phyloP scores from a whole-genome alignment of 2,113 vertebrate genomes.

The Mormoops blainvillei region DNA sequence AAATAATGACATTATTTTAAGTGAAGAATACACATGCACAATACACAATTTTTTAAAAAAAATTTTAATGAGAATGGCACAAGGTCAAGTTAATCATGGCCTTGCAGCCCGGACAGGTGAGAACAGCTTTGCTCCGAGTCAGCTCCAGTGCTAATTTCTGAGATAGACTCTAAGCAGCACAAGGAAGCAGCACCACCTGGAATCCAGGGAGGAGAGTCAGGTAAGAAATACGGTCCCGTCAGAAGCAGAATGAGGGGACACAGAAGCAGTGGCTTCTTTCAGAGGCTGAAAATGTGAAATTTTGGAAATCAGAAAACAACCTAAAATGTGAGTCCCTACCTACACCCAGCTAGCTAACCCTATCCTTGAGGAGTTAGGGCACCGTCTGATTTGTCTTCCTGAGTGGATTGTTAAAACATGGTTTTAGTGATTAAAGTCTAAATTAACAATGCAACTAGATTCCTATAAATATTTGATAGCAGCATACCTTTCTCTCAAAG shows the following conservation, averaged over 20 bases:
- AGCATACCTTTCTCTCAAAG: not conserved
- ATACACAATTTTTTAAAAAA: not conserved
- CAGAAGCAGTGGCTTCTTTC: not conserved
- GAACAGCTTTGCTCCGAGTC: not conserved
- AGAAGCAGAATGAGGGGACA: not conserved
- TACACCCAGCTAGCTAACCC: too few species aligned
- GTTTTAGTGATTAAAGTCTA: not conserved
- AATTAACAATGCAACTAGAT: not conserved
- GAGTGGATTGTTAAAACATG: not conserved
- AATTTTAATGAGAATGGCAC: not conserved
- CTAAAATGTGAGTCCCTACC: not conserved
- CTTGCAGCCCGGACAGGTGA: not conserved
- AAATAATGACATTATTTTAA: not conserved
- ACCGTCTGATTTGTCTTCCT: not conserved
- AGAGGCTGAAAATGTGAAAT: not conserved
- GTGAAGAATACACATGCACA: not conserved
- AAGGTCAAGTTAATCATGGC: not conserved
- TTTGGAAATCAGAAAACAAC: not conserved
- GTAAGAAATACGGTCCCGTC: not conserved
- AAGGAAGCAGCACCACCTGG: not conserved
- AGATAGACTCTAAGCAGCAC: not conserved
- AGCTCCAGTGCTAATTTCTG: not conserved
- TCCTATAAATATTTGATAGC: not conserved
- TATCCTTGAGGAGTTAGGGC: not conserved
- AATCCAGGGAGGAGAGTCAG: not conserved